These are phyloP conservation scores for Mythimna lalbum DNA, from an alignment of 2,888 invertebrate species.

Conservation along the genomic window DNA sequence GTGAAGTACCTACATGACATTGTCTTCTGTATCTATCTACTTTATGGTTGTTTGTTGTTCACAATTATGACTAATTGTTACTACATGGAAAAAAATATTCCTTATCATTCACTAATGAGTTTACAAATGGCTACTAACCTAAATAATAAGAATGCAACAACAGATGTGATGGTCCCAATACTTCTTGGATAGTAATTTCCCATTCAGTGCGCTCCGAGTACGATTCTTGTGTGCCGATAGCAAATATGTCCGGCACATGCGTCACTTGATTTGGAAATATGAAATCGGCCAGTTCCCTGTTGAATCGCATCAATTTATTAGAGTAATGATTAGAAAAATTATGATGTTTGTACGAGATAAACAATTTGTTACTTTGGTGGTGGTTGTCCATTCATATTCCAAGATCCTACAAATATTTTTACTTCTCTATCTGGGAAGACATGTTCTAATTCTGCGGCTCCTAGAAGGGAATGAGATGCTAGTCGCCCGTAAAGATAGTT, in stretches of 20 bases:
- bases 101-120: slow-evolving; percentile 16
- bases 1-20: too few species aligned
- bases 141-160: slow-evolving; percentile 96
- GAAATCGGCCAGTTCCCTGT: slow-evolving; percentile 96
- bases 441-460: slow-evolving; percentile 95
- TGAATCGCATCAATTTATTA: slow-evolving; percentile 60
- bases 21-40: too few species aligned
- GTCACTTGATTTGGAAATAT: slow-evolving; percentile 96
- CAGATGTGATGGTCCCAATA: slow-evolving; percentile 98
- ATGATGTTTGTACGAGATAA: not conserved
- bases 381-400: slow-evolving; percentile 99
- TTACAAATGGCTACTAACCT: slow-evolving; percentile 85
- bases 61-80: slow-evolving; percentile 10
- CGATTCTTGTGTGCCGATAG: slow-evolving; percentile 98
- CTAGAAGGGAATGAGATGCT: slow-evolving; percentile 95
- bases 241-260: slow-evolving; percentile 97
- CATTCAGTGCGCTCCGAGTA: slow-evolving; percentile 96
- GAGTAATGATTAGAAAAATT: not conserved
- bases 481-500: slow-evolving; percentile 95
- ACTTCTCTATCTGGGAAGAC: slow-evolving; percentile 96
- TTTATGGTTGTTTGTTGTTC: not conserved
- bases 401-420: slow-evolving; percentile 97
- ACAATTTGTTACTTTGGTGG: slow-evolving; percentile 92
- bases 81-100: slow-evolving; percentile 18
- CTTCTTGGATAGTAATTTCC: slow-evolving; percentile 97